Conservation (phyloP, 2,797 vertebrate species). For the Hypotaenidia okinawae region DNA sequence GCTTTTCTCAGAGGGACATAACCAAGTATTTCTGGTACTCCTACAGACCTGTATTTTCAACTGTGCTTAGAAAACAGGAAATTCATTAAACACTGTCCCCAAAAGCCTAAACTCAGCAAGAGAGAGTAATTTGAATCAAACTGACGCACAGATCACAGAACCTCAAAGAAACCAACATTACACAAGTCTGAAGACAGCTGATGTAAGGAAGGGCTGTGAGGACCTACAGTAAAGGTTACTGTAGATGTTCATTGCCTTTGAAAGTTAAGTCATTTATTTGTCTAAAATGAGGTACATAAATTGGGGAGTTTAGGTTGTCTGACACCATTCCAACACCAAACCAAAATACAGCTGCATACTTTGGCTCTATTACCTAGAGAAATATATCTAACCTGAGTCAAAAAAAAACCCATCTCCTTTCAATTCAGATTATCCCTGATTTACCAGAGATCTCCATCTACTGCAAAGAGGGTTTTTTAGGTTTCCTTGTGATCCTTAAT, state of each 20-base stretch:
- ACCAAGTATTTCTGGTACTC: neutral
- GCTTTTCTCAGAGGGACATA: neutral
- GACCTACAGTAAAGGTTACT: neutral
- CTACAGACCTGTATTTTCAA: neutral
- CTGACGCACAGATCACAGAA: neutral
- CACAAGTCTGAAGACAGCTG: neutral
- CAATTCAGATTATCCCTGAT: neutral
- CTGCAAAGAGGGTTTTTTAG: neutral
- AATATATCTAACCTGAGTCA: neutral
- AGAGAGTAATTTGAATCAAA: neutral
- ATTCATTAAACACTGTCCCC: neutral
- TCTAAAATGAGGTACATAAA: neutral
- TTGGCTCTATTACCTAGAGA: neutral
- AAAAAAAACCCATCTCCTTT: neutral
- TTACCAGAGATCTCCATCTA: neutral
- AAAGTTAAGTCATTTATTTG: conserved; percentile 2
- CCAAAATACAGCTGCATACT: neutral
- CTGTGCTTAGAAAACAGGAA: neutral
- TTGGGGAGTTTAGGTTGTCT: neutral
- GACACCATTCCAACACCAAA: neutral
- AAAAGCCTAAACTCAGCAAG: conserved; percentile 5
- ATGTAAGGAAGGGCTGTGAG: neutral
- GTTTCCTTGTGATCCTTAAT: neutral
- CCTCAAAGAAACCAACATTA: neutral
- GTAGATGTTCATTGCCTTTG: neutral